Evolutionary conservation across 2,888 invertebrate species (phyloP), one percentile per base, ranked within the genome.

Genomic region (Acholoe squamosa): DNA sequence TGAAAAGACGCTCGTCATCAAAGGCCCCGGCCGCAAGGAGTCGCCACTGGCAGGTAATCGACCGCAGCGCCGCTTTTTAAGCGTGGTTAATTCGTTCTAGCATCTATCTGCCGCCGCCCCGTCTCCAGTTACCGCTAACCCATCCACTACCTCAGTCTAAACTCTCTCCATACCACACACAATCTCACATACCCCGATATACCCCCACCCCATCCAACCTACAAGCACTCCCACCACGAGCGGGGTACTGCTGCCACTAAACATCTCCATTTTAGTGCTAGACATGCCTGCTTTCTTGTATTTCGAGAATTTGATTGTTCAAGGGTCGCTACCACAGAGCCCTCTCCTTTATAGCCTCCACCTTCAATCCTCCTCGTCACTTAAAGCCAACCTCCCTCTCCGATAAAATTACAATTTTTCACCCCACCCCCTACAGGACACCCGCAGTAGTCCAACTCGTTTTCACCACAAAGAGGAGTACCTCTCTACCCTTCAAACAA

Each of bases 1-100:
- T 56, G 52, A 86, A 86, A 86, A 86, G 86, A 54, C 86, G 52
- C 86, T 84, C 52, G 86, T 54, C 86, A 16, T 86, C 86, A 86
- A 86, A 86, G 86, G 16, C 54, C 16, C 7, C 54, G 86, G 51
- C 84, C 84, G 84, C 52, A 25, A 54, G 86, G 80, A 43, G 80
- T 43, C 54, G 52, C 54, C 54, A 54, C 31, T 28, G 52, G 86
- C 86, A 86, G 86, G 86, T 86, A 86, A 86, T 86, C 86, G 86
- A 86, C 86, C 86, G 76, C 76, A 16, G 80, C 43, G 80, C 22
- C 80, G 43, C 43, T 80, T 80, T 80, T 80, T 80, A 43, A 80
- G 80, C 80, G 34, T 43, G 43, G 34, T 43, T 80, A 80, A 80
- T 80, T 80, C 80, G 80, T 19, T 19, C 80, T 33, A 80, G 80